A percentile compares a stretch with the other conserved stretches of the same genome.
phyloP scores from a whole-genome alignment of 1,140 invertebrate genomes.

The Oncopodura yosiiana region DNA sequence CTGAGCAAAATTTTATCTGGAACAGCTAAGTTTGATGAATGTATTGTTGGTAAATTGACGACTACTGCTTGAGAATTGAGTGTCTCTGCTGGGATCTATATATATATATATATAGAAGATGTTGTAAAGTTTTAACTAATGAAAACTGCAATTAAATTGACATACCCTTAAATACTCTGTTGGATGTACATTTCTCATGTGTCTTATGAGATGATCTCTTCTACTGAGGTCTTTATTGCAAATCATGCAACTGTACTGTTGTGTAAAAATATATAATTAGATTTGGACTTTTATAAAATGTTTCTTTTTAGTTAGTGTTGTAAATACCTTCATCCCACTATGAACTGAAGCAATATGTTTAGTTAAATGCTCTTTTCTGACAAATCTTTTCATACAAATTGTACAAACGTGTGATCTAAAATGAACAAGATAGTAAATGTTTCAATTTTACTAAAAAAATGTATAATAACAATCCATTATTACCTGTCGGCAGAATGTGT shows the following conservation, averaged over 20 bases:
- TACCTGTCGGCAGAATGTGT: background rate
- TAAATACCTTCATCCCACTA: constrained; percentile 12
- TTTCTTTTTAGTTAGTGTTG: too few species aligned
- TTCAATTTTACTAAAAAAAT: constrained; percentile 10
- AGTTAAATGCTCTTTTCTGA: background rate
- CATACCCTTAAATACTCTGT: too few species aligned
- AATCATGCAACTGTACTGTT: too few species aligned
- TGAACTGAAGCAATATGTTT: constrained; percentile 27
- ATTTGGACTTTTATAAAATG: too few species aligned
- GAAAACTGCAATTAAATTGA: too few species aligned
- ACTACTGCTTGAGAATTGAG: background rate
- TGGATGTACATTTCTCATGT: too few species aligned
- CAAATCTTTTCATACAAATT: constrained; percentile 27
- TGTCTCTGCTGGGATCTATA: constrained; percentile 8
- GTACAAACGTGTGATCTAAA: constrained; percentile 29
- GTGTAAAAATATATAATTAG: too few species aligned
- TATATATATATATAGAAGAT: too few species aligned
- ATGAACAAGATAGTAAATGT: constrained; percentile 12
- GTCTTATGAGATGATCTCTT: too few species aligned
- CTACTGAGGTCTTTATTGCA: too few species aligned
- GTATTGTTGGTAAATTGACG: background rate
- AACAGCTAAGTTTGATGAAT: background rate
- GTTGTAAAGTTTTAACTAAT: too few species aligned
- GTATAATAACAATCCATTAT: background rate
- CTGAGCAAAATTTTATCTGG: constrained; percentile 25